Evolutionary conservation across 2,113 vertebrate genomes (phyloP).

Genomic region (Gorsachius goisagi): DNA sequence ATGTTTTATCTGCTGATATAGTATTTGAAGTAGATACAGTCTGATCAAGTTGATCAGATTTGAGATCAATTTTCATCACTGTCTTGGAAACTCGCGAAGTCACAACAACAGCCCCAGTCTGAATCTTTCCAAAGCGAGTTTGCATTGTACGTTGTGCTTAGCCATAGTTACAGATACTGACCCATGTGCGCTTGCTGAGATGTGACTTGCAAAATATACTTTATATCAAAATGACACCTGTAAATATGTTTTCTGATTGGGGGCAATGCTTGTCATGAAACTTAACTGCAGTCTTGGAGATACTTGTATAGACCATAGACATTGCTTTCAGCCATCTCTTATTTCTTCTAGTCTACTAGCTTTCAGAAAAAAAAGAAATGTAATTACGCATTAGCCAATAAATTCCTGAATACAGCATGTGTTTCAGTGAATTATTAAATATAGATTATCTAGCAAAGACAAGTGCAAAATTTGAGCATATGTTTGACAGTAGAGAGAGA

Average conservation of each 20-base stretch:
- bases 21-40: neutral
- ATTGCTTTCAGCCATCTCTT: neutral
- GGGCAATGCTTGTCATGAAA: neutral
- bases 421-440: neutral
- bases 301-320: neutral
- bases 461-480: neutral
- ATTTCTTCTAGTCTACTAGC: neutral
- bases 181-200: neutral
- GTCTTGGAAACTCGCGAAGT: neutral
- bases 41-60: neutral
- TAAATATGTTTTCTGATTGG: rapidly evolving
- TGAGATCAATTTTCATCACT: neutral
- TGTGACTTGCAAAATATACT: neutral
- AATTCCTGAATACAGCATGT: neutral
- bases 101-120: neutral
- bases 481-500: neutral
- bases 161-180: neutral
- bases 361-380: neutral
- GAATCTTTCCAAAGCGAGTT: neutral
- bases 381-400: neutral
- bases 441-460: neutral
- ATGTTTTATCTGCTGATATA: neutral
- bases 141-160: neutral
- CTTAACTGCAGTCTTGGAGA: neutral
- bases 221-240: neutral